phyloP scores from a whole-genome alignment of 2,113 vertebrate species.

The Oreochromis spilurus region DNA sequence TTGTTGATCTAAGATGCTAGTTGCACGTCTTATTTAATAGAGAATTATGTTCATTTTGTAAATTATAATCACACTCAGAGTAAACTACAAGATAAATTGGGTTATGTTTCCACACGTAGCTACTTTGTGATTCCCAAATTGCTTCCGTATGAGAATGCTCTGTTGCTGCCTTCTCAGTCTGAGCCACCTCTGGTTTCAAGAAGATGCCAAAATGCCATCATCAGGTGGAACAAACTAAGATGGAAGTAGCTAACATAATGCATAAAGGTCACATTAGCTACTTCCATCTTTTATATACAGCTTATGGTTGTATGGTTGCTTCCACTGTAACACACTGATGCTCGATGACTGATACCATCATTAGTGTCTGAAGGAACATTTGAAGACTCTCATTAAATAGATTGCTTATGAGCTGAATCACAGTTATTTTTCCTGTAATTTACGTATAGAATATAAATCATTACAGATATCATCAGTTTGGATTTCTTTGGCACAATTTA shows the following conservation, averaged over 20 bases:
- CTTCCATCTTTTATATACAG: background rate
- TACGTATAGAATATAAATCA: background rate
- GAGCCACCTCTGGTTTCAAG: background rate
- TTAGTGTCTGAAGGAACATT: background rate
- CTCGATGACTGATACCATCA: background rate
- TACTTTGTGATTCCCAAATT: background rate
- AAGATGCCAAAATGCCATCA: background rate
- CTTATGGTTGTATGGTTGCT: background rate
- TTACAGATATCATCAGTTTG: background rate
- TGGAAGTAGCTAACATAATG: background rate
- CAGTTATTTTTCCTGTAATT: background rate
- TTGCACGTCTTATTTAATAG: background rate
- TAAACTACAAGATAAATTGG: background rate
- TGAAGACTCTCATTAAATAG: background rate
- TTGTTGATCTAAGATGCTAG: background rate
- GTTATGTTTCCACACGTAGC: background rate
- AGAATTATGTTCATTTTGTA: background rate
- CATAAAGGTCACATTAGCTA: background rate
- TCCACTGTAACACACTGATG: background rate
- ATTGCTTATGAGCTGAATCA: background rate
- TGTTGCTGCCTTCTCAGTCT: background rate
- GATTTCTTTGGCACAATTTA: background rate
- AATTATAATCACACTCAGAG: background rate
- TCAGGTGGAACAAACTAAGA: background rate
- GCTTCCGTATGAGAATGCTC: background rate